Conservation (phyloP, 2,797 vertebrate genomes). For the Enteromius thamalakanensis region DNA sequence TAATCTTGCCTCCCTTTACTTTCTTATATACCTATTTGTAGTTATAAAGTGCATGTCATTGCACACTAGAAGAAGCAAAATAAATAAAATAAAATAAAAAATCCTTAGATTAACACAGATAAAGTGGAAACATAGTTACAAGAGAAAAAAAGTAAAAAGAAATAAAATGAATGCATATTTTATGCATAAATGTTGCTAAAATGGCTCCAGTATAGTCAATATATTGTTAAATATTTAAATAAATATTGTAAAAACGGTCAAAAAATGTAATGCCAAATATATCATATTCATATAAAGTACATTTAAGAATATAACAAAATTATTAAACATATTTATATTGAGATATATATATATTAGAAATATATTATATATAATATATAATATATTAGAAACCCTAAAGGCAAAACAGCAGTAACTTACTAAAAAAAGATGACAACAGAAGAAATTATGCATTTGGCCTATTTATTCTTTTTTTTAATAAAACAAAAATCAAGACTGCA, state of each 20-base stretch:
- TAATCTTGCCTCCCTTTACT: background rate
- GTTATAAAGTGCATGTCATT: background rate
- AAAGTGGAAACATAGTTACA: background rate
- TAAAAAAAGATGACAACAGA: background rate
- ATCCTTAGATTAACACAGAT: background rate
- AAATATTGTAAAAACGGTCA: no score
- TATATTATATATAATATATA: no score
- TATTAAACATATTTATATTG: background rate
- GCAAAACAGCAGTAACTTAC: background rate
- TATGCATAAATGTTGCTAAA: background rate
- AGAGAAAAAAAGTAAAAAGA: no score
- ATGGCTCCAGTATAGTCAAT: background rate
- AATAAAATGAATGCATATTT: no score
- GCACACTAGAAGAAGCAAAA: background rate
- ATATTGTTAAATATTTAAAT: no score
- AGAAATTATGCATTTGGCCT: background rate
- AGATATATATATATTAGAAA: no score
- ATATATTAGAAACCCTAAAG: background rate
- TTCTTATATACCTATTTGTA: background rate
- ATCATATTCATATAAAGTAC: background rate
- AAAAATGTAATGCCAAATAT: no score
- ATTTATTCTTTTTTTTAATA: no score
- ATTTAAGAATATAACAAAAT: background rate
- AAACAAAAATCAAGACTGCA: no score
- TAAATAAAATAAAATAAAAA: background rate